Base-by-base conservation (phyloP, 2,113 vertebrate genomes). In the Fregetta grallaria region DNA sequence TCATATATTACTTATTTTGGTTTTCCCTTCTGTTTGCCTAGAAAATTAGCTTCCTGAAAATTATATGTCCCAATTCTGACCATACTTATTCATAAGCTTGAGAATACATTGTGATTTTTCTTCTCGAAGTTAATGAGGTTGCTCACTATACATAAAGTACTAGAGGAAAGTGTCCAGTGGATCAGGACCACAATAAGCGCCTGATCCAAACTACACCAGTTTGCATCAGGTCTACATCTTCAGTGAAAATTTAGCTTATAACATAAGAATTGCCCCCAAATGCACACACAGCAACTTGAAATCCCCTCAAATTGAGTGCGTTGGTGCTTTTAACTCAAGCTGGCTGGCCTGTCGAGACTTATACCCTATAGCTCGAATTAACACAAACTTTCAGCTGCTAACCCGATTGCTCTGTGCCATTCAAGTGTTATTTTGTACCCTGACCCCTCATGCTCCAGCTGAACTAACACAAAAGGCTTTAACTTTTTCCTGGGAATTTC, bases 151-250 rank as follows among this genome's bases (percentile, higher is more conserved):
- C 8, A 38, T 38, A 53, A 88, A 55, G 11, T n/a, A n/a, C 34
- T n/a, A 34, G 25, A 59, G 45, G 25, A 61, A 87, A 53, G 32
- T 3, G 47, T 52, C 29, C 55, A 16, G 55, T 32, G 36, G 50
- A 53, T 66, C 45, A 21, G 50, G 49, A 66, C 15, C 21, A 53
- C 2, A 1, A 18, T 29, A 49, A 62, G 8, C 0, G 0, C 13
- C 55, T 63, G n/a, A 74, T 10, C 10, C n/a, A 62, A 92, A 90
- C 76, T 14, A 56, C 5, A 30, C 10, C 3, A 61, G 15, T n/a
- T 80, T 86, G 30, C 44, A 55, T 8, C 14, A 85, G 40, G 17
- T 13, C 19, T 65, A 49, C 4, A 2, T 32, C 53, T 85, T 68
- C 74, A 58, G 70, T 21, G 32, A 85, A 70, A 70, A 79, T 62